A percentile compares a stretch with the other conserved stretches of the same genome.
These are phyloP conservation scores for Zaprionus bogoriensis DNA, from an alignment of 2,888 invertebrate species.

Conservation along the genomic window DNA sequence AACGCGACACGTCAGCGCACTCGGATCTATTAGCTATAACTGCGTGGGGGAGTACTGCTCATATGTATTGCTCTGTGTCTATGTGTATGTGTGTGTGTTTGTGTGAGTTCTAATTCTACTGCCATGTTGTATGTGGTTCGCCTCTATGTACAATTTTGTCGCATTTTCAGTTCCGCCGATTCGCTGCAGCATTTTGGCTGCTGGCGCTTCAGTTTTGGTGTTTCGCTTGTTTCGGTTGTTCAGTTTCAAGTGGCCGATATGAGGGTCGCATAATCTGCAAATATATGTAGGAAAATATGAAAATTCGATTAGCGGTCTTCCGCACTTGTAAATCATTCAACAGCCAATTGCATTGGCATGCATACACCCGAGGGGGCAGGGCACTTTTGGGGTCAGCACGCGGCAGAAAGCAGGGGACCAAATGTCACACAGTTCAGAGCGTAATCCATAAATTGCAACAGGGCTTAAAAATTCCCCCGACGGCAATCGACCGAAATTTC, in stretches of 20 bases:
- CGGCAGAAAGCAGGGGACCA: no score
- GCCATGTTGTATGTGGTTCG: slow-evolving; percentile 16
- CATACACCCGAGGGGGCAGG: no score
- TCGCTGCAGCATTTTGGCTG: slow-evolving; percentile 48
- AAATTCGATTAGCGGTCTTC: slow-evolving; percentile 65
- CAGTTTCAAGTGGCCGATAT: slow-evolving; percentile 54
- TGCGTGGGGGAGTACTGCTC: slow-evolving; percentile 18
- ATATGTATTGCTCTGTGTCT: no score
- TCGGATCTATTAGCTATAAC: slow-evolving; percentile 40
- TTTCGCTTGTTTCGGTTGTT: slow-evolving; percentile 23
- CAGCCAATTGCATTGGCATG: slow-evolving; percentile 17
- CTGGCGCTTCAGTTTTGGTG: slow-evolving; percentile 23
- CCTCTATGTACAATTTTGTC: slow-evolving; percentile 62
- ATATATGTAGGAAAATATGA: slow-evolving; percentile 54
- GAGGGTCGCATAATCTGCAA: slow-evolving; percentile 66
- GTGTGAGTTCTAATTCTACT: slow-evolving; percentile 29
- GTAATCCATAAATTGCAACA: neutral
- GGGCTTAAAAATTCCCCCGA: neutral
- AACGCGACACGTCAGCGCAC: slow-evolving; percentile 45
- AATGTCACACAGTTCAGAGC: neutral
- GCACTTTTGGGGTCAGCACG: slow-evolving; percentile 2
- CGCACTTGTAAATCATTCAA: slow-evolving; percentile 44
- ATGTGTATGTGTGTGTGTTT: slow-evolving; percentile 22
- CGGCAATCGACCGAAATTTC: neutral
- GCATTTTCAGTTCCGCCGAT: slow-evolving; percentile 59